A percentile compares a stretch with the other conserved stretches of the same genome.
phyloP scores from a whole-genome alignment of 2,797 vertebrate species.

The Rhynchotus rufescens region DNA sequence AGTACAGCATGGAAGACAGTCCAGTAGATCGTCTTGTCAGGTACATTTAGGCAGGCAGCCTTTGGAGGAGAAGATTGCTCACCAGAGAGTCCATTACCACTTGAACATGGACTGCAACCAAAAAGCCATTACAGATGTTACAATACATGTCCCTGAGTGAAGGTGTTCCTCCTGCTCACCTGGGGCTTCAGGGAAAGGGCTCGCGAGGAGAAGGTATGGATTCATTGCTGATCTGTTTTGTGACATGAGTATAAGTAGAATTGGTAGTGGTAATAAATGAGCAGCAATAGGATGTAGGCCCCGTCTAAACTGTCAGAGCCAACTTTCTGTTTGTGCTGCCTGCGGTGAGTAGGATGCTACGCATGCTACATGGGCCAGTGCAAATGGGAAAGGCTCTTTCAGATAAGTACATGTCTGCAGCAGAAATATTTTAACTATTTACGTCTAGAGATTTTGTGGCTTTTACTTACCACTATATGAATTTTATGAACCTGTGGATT shows the following conservation, averaged over 20 bases:
- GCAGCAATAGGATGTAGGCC: neutral
- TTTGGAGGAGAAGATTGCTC: neutral
- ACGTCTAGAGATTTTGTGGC: neutral
- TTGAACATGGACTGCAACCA: neutral
- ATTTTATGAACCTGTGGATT: neutral
- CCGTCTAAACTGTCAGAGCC: no score
- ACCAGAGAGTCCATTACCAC: neutral
- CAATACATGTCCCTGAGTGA: neutral
- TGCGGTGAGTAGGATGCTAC: accelerated
- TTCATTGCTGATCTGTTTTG: neutral
- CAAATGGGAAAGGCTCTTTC: neutral
- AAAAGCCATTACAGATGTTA: accelerated
- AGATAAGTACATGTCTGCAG: neutral
- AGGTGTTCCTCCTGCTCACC: neutral
- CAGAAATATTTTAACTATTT: neutral
- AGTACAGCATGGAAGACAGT: neutral
- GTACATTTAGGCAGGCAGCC: neutral
- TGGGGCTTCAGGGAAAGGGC: neutral
- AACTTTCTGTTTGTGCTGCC: neutral
- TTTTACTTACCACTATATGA: neutral
- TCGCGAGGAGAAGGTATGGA: neutral
- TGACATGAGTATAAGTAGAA: neutral
- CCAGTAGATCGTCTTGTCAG: neutral
- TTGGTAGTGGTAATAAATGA: neutral
- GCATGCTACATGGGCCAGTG: neutral